Base-by-base conservation (phyloP, 1,140 invertebrate genomes). In the Lanistes nyassanus region DNA sequence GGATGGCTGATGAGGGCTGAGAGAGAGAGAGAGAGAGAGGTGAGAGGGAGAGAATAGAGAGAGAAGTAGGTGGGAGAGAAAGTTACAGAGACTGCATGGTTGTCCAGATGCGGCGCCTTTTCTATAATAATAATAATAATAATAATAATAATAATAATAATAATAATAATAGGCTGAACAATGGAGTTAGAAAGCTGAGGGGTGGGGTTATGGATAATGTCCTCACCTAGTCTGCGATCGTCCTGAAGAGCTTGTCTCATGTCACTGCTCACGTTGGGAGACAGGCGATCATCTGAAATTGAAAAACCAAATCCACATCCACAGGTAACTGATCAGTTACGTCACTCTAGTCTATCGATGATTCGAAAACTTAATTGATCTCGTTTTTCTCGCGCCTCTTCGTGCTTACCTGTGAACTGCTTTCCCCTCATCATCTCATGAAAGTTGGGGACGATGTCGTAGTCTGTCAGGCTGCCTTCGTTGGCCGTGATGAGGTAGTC, bases 401-500 rank as follows among this genome's bases (percentile, higher is more conserved):
- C 26, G n/a, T 36, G 37, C 39, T 3, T 37, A 60, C 36, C 26
- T 9, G 19, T 29, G 51, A 76, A 39, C 26, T 70, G 31, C n/a
- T 31, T 31, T 29, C 76, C 76, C 19, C 76, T n/a, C 19, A 4
- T 60, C 39, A 74, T 65, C 34, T 78, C 77, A 0, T 26, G 26
- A 34, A 66, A 74, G n/a, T 64, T 26, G 19, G 42, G 34, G 2
- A 34, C 11, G 23, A n/a, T 58, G 21, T 53, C 47, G 58, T 78
- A 75, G 37, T 72, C 73, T 39, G 74, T 74, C 29, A 71, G 31
- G 55, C 74, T 71, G 6, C 77, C 77, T 31, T 78, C 77, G 55
- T 78, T 78, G 39, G 74, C 74, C 34, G 68, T 78, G 26, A 76
- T 37, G 39, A 78, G 21, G 39, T 75, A 75, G 53, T 72, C 26